These are phyloP conservation scores for Erythrocebus patas DNA, from an alignment of 2,113 vertebrate species.

Conservation along the genomic window DNA sequence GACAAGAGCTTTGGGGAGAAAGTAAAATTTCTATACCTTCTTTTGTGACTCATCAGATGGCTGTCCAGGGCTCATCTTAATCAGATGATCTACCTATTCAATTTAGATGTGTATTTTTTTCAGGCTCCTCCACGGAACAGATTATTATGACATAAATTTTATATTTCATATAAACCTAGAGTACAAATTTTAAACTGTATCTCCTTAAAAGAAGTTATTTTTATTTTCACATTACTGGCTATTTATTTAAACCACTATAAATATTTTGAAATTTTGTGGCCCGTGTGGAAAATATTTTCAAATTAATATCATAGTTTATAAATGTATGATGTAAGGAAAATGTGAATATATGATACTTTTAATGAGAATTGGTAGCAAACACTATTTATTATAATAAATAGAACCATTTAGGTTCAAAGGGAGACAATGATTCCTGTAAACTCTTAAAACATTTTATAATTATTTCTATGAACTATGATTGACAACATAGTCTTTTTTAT, in stretches of 20 bases:
- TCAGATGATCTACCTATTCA: background rate
- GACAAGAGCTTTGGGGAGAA: background rate
- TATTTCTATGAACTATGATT: conserved; percentile 4
- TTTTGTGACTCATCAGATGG: background rate
- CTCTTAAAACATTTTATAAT: background rate
- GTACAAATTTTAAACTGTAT: background rate
- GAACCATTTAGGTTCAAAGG: background rate
- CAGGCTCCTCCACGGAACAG: background rate
- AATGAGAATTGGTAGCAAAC: background rate
- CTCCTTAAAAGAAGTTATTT: background rate
- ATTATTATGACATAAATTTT: background rate
- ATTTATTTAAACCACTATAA: background rate
- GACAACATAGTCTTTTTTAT: background rate
- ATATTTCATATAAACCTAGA: background rate
- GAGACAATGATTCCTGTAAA: background rate
- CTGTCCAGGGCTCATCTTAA: background rate
- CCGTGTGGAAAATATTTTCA: conserved; percentile 12
- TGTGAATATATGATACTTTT: background rate
- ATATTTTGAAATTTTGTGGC: background rate
- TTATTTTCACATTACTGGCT: background rate
- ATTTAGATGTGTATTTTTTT: background rate
- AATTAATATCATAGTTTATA: background rate
- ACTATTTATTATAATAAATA: background rate
- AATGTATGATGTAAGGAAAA: background rate
- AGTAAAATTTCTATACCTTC: background rate